Conservation (phyloP, 2,113 vertebrate genomes). For the Pterocles burchelli region DNA sequence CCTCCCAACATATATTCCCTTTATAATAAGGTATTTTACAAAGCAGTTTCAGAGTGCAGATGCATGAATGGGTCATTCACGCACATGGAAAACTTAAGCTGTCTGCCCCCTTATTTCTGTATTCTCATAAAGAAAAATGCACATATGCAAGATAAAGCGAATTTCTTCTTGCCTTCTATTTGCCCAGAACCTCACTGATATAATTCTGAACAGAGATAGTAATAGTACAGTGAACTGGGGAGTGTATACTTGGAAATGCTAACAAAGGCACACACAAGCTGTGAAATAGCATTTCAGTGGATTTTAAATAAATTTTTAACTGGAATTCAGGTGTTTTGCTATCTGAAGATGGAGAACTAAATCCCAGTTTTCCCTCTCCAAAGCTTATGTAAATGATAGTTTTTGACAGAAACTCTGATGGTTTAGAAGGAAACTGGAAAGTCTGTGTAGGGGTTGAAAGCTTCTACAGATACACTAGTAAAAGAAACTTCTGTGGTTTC, state of each 20-base stretch:
- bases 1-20: background rate
- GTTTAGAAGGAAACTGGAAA: background rate
- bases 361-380: background rate
- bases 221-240: background rate
- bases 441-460: background rate
- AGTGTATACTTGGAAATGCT: background rate
- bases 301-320: background rate
- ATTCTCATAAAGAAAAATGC: background rate
- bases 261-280: background rate
- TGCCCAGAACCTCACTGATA: background rate
- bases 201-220: background rate
- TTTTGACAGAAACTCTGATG: background rate
- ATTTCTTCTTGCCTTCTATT: background rate
- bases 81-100: background rate
- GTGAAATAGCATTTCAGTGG: background rate
- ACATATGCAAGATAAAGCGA: background rate
- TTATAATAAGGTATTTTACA: background rate
- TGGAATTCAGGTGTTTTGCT: background rate
- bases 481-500: background rate
- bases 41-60: background rate
- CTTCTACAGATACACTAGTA: background rate
- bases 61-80: background rate
- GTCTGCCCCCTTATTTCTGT: background rate
- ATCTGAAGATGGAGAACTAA: background rate
- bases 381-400: background rate